phyloP scores from a whole-genome alignment of 1,140 invertebrate genomes.

The Eurosta solidaginis region DNA sequence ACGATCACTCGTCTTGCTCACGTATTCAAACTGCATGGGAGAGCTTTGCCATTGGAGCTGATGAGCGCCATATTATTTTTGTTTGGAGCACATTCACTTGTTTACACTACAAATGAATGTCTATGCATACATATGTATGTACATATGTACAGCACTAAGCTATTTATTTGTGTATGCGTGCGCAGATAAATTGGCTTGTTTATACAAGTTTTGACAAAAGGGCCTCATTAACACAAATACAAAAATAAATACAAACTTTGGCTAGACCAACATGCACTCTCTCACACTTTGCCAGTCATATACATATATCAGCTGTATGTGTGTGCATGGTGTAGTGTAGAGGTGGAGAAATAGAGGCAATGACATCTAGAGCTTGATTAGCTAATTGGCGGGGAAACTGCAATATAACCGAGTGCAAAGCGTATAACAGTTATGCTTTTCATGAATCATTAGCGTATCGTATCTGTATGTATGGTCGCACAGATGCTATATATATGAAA shows the following conservation, averaged over 20 bases:
- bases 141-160: too few species aligned
- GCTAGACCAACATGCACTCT: neutral
- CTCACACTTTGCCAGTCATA: neutral
- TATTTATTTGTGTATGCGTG: neutral
- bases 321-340: neutral
- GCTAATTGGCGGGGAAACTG: neutral
- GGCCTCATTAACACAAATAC: neutral
- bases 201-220: neutral
- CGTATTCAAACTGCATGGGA: neutral
- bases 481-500: too few species aligned
- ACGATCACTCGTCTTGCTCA: neutral
- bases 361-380: neutral
- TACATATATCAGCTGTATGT: neutral
- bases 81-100: neutral
- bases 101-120: neutral
- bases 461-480: too few species aligned
- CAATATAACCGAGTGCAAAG: neutral
- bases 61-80: neutral
- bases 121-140: too few species aligned
- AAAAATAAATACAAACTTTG: neutral
- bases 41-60: neutral
- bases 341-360: neutral
- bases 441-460: too few species aligned
- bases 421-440: neutral
- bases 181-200: neutral